Base-by-base conservation (phyloP, 64 coral and sea anemone genomes). In the Stylophora pistillata region DNA sequence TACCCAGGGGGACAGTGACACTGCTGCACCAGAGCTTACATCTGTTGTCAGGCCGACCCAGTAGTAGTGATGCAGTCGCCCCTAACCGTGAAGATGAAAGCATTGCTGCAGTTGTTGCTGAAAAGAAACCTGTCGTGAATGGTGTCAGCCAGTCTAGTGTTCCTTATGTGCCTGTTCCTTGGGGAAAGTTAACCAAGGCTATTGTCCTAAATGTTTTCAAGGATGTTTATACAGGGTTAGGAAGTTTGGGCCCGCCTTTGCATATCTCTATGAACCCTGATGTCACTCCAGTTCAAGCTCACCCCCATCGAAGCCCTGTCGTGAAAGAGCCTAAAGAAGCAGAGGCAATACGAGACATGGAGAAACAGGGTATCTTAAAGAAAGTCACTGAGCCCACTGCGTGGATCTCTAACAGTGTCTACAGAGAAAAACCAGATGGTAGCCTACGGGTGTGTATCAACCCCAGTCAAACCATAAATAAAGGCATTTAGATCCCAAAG, bases 391-490 rank as follows among this genome's bases (percentile, higher is more conserved):
- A 90, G 57, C 88, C 88, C n/a, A 90, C 88, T 23, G 47, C 65
- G 37, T 90, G 77, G 88, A 81, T 82, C 77, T 90, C 88, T 12
- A 87, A 87, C 85, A 86, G 60, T 72, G 82, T 86, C n/a, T 71
- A 86, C 64, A 92, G 74, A 92, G 72, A 86, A 69, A 85, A 85
- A 91, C 89, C 56, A 2, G 79, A 85, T 85, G 79, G 89, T 61
- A 91, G 79, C 74, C 61, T 91, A 52, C 71, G 78, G 71, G 88
- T 90, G 77, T 89, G 89, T 85, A 91, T 91, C 33, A 71, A 91
- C 47, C 89, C 79, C 29, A 86, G 82, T 23, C 61, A 85, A 55
- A 91, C 89, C 9, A 78, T 78, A 21, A 78, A 78, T 27, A 78
- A 78, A 78, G 76, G n/a, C n/a, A 78, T 78, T 78, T 23, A 78